These are phyloP conservation scores for Dione vanillae DNA, from an alignment of 2,888 invertebrate genomes.

Conservation along the genomic window DNA sequence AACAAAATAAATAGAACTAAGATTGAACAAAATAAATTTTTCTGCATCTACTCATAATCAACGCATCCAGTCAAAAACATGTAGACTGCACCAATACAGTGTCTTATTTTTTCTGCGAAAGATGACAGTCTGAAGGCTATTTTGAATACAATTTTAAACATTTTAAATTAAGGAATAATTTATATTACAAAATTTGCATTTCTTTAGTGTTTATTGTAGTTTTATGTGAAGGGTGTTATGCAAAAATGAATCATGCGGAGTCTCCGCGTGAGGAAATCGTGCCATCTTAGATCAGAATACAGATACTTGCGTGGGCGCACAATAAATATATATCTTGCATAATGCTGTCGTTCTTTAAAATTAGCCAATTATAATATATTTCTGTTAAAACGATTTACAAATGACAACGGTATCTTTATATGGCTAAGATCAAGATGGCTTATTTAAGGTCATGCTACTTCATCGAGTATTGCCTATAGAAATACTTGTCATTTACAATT, in stretches of 20 bases:
- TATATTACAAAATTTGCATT: conserved; percentile 18
- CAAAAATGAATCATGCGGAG: conserved; percentile 40
- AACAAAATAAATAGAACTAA: no score
- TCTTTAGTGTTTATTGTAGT: conserved; percentile 15
- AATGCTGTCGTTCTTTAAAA: conserved; percentile 35
- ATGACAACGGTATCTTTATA: no score
- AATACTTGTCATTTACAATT: no score
- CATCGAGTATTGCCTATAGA: no score
- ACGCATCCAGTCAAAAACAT: no score
- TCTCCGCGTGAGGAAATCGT: conserved; percentile 36
- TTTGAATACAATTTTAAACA: no score
- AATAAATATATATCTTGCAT: conserved; percentile 33
- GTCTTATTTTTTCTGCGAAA: not conserved
- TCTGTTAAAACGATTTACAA: not conserved
- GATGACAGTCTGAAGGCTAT: not conserved
- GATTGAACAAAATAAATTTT: no score
- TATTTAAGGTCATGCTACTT: no score
- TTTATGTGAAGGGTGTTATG: conserved; percentile 34
- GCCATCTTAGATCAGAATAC: conserved; percentile 43
- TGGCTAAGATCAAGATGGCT: no score
- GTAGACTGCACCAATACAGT: not conserved
- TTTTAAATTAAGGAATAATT: conserved; percentile 8
- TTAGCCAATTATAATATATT: conserved; percentile 25
- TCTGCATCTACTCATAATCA: not conserved
- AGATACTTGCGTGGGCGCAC: conserved; percentile 34